phyloP scores from a whole-genome alignment of 1,140 invertebrate genomes.

The Leptonema lineaticorne region DNA sequence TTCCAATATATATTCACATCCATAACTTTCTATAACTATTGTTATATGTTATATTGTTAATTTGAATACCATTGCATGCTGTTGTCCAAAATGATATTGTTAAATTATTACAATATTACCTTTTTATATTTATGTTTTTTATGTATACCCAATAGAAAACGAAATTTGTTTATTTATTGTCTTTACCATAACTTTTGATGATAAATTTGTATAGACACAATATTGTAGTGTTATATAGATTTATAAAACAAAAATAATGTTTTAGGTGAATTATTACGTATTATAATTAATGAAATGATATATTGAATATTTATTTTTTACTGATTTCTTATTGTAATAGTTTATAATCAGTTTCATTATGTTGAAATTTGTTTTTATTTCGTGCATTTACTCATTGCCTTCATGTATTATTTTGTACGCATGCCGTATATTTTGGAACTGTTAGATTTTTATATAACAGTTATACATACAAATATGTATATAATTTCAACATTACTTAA shows the following conservation, averaged over 20 bases:
- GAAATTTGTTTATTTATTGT: too few species aligned
- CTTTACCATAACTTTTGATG: too few species aligned
- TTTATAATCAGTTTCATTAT: neutral
- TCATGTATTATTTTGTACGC: neutral
- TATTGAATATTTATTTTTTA: neutral
- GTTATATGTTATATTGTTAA: neutral
- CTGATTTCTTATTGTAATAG: neutral
- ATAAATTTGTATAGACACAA: too few species aligned
- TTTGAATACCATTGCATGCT: neutral
- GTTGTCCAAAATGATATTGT: slow-evolving; percentile 7
- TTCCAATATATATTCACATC: too few species aligned
- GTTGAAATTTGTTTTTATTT: too few species aligned
- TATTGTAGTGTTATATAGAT: too few species aligned
- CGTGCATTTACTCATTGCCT: too few species aligned
- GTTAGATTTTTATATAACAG: neutral
- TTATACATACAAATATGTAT: neutral
- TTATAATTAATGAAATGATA: neutral
- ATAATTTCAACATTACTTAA: too few species aligned
- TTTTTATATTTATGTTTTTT: slow-evolving; percentile 6
- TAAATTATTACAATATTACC: neutral
- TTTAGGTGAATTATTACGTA: neutral
- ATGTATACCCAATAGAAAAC: neutral
- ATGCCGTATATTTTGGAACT: neutral
- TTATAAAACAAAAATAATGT: neutral
- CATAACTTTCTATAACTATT: too few species aligned